A percentile compares a stretch with the other conserved stretches of the same genome.
These are phyloP conservation scores for Styela clava DNA, from an alignment of 23 tunicate species.

Conservation along the genomic window DNA sequence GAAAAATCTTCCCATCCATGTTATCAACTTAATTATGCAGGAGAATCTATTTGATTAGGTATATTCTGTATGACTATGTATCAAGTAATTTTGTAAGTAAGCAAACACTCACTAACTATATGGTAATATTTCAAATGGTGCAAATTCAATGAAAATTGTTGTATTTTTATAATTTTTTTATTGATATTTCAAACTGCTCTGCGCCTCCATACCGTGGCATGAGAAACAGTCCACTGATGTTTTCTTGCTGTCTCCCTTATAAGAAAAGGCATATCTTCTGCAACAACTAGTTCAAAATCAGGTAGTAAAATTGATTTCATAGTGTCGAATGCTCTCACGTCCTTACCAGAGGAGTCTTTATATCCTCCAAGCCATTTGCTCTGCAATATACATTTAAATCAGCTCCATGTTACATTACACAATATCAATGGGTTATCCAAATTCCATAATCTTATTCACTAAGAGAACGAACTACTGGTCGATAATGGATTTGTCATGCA, in stretches of 20 bases:
- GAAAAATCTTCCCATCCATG: too few relatives aligned
- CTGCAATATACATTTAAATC: constrained; percentile 42
- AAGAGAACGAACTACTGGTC: too few relatives aligned
- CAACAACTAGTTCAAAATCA: constrained; percentile 44
- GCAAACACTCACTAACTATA: too few relatives aligned
- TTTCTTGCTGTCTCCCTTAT: constrained; percentile 76
- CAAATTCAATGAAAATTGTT: too few relatives aligned
- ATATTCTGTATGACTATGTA: too few relatives aligned
- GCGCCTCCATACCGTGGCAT: constrained; percentile 72
- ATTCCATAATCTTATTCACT: too few relatives aligned
- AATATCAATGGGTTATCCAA: background rate
- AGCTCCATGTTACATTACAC: background rate
- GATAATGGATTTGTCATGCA: too few relatives aligned
- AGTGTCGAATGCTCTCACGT: constrained; percentile 59
- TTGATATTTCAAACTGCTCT: background rate
- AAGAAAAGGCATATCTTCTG: constrained; percentile 60
- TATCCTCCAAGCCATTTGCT: constrained; percentile 76
- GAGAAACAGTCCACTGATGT: constrained; percentile 88
- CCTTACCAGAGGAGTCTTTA: constrained; percentile 36
- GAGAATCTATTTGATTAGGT: too few relatives aligned
- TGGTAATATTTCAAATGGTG: too few relatives aligned
- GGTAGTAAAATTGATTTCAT: constrained; percentile 39
- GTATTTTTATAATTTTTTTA: too few relatives aligned
- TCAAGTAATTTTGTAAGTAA: too few relatives aligned
- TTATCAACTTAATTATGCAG: too few relatives aligned